phyloP scores from a whole-genome alignment of 1,140 invertebrate species.

The Drosophila serrata region DNA sequence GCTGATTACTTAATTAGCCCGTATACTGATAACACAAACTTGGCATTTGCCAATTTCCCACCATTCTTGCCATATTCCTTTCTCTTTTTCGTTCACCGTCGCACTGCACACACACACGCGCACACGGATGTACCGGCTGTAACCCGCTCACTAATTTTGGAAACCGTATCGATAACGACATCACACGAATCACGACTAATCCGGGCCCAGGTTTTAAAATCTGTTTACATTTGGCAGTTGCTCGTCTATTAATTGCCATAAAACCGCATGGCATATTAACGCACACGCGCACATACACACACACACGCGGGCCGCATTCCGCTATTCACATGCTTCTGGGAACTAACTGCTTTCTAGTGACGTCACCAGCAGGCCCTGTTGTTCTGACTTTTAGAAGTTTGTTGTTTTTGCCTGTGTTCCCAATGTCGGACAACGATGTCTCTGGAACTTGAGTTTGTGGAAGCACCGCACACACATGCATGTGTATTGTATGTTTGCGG shows the following conservation, averaged over 20 bases:
- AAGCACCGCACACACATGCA: background rate
- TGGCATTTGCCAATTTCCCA: slow-evolving; percentile 21
- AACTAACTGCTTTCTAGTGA: slow-evolving; percentile 22
- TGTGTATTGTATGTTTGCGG: slow-evolving; percentile 12
- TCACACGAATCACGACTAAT: slow-evolving; percentile 5
- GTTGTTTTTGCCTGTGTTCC: slow-evolving; percentile 3
- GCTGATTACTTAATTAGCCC: slow-evolving; percentile 2
- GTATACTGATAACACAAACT: slow-evolving; percentile 16
- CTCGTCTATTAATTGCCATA: slow-evolving; percentile 1
- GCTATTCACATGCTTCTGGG: slow-evolving; percentile 8
- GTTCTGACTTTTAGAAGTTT: slow-evolving; percentile 20
- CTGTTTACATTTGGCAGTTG: slow-evolving; percentile 14
- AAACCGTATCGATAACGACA: slow-evolving; percentile 23
- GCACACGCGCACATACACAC: background rate
- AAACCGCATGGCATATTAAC: slow-evolving; percentile 1
- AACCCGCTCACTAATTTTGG: slow-evolving; percentile 18
- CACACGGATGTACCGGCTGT: slow-evolving; percentile 16
- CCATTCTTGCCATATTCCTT: background rate
- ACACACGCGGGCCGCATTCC: background rate
- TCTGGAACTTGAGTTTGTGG: slow-evolving; percentile 20
- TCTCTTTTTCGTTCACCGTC: background rate
- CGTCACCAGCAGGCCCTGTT: slow-evolving; percentile 30
- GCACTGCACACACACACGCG: background rate
- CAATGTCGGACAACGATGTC: slow-evolving; percentile 37
- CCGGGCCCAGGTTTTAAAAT: slow-evolving; percentile 12